phyloP scores from a whole-genome alignment of 2,888 invertebrate genomes.

The Tetheella fluctuosa region DNA sequence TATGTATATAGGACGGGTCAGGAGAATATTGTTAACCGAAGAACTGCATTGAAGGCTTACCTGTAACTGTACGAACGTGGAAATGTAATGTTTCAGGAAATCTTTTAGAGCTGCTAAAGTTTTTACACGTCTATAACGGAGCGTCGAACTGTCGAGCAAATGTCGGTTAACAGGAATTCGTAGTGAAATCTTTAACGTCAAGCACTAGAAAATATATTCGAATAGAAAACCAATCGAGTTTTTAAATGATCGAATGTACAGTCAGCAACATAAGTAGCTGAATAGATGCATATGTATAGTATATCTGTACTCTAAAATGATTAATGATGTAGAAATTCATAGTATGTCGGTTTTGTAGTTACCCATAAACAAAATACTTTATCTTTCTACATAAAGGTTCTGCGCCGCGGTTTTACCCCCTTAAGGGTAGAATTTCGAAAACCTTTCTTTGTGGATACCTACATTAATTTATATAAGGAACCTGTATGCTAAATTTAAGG shows the following conservation, averaged over 20 bases:
- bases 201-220: background rate
- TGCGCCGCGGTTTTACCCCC: too few relatives aligned
- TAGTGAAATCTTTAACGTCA: background rate
- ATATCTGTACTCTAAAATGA: too few relatives aligned
- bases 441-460: too few relatives aligned
- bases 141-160: background rate
- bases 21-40: slow-evolving; percentile 47
- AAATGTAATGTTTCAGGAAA: slow-evolving; percentile 25
- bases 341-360: too few relatives aligned
- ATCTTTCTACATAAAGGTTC: too few relatives aligned
- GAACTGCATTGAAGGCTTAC: slow-evolving; percentile 32
- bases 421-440: too few relatives aligned
- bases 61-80: slow-evolving; percentile 18
- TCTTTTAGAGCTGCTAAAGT: slow-evolving; percentile 30
- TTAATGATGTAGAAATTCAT: too few relatives aligned
- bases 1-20: slow-evolving; percentile 63
- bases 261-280: too few relatives aligned
- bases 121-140: slow-evolving; percentile 23
- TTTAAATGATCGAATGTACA: background rate
- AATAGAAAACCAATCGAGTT: background rate
- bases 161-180: background rate
- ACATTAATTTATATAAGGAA: too few relatives aligned
- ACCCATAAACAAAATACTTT: too few relatives aligned
- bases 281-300: too few relatives aligned
- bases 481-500: too few relatives aligned